Evolutionary conservation across 2,888 invertebrate species (phyloP).

Genomic region (Ceraclea dissimilis): DNA sequence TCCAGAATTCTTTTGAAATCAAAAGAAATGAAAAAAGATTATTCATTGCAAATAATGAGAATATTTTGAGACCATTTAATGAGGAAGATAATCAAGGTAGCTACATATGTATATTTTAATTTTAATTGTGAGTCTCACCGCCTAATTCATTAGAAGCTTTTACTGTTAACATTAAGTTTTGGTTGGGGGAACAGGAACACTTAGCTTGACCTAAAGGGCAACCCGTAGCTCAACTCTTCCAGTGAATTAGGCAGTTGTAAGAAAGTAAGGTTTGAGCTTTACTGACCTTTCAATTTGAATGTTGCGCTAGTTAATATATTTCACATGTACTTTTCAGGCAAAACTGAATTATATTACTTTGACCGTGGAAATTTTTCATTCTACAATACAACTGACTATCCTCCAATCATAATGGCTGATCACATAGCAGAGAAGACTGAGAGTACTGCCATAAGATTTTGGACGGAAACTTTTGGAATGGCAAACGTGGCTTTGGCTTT

Average conservation of each 20-base stretch:
- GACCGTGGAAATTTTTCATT: conserved; percentile 60
- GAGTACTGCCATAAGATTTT: conserved; percentile 52
- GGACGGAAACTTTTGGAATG: conserved; percentile 60
- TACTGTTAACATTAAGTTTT: no score
- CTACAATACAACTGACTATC: conserved; percentile 54
- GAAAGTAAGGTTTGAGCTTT: no score
- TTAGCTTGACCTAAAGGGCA: no score
- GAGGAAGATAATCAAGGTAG: not conserved
- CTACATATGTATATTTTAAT: no score
- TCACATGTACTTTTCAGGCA: conserved; percentile 31
- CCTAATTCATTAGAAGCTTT: no score
- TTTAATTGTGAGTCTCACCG: no score
- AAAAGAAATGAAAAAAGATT: not conserved
- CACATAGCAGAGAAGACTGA: conserved; percentile 52
- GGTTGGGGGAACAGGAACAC: no score
- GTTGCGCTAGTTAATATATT: no score
- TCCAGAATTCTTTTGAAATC: not conserved
- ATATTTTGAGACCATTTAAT: not conserved
- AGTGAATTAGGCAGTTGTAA: no score
- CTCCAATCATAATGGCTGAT: conserved; percentile 51
- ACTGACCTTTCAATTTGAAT: no score
- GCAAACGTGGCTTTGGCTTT: conserved; percentile 54
- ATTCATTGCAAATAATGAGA: not conserved
- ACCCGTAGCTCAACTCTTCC: no score
- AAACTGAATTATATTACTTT: conserved; percentile 59